Evolutionary conservation across 2,797 vertebrate genomes (phyloP), one percentile per base, ranked within the genome.

Genomic region (Morelia viridis): DNA sequence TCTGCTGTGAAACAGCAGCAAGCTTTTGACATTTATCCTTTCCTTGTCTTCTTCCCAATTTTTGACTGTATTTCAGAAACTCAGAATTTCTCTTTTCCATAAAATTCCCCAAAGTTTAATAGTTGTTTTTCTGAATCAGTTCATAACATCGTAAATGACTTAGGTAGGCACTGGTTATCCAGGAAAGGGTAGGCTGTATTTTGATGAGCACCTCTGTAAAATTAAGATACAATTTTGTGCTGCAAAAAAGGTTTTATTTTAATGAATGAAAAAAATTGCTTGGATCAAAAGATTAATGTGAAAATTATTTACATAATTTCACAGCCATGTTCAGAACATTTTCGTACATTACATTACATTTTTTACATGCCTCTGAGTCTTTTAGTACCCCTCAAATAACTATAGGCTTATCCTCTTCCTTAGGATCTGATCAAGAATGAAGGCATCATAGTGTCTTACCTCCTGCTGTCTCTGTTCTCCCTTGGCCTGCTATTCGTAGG

Each of bases 401-500:
- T 93, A 50, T 92, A 50, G 85, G 83, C 76, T 89, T 97, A 41
- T 95, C 9, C 93, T 95, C 50, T 94, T 95, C 89, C 56, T 57
- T 94, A 98, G 98, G 96, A 95, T 93, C 96, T 97, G 93, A 96
- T 95, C 65, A 96, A 96, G 92, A 31, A 98, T 8, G 97, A 97
- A 94, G 97, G 95, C 91, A 93, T 97, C 95, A 98, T 97, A 85
- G 93, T 96, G 88, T 96, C 97, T 22, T 97, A 97, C 93, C 95
- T 98, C 94, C 95, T 98, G 91, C 95, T 98, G 94, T 97, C 97
- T 91, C 97, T 98, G 76, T 95, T 98, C 94, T 97, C 98, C 93
- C 94, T 98, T 91, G 97, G 97, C 96, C 96, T 98, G 89, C 95
- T 98, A 50, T 95, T 98, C 91, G 0, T 97, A 64, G 97, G 97